These are phyloP conservation scores for Platycercus adscitus DNA, from an alignment of 2,113 vertebrate species.

Conservation along the genomic window DNA sequence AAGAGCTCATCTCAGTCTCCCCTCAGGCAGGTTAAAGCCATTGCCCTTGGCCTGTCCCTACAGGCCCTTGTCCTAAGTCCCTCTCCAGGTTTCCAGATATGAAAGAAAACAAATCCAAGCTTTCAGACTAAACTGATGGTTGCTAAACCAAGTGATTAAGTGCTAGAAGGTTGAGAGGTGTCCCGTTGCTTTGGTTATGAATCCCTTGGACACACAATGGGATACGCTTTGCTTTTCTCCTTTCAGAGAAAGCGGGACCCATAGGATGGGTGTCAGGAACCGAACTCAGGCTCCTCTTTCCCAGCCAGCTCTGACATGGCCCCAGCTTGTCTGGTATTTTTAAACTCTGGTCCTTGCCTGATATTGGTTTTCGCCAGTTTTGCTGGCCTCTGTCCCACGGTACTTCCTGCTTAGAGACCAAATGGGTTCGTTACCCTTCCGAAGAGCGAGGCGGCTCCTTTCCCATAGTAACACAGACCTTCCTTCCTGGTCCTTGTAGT, in stretches of 20 bases:
- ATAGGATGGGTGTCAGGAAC: rapidly evolving
- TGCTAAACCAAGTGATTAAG: background rate
- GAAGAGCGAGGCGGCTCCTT: background rate
- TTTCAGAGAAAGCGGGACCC: too few species aligned
- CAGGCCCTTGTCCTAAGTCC: background rate
- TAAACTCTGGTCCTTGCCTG: background rate
- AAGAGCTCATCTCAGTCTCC: too few species aligned
- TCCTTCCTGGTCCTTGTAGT: background rate
- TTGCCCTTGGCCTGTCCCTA: background rate
- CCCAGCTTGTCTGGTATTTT: too few species aligned
- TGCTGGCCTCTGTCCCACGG: rapidly evolving
- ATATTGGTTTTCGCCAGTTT: background rate
- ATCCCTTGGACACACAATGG: rapidly evolving
- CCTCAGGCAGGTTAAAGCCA: background rate
- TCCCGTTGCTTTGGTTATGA: background rate
- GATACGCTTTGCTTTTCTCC: background rate
- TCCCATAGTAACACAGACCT: too few species aligned
- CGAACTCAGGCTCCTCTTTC: rapidly evolving
- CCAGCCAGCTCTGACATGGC: too few species aligned
- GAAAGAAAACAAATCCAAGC: background rate
- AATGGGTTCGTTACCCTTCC: rapidly evolving
- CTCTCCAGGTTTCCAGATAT: background rate
- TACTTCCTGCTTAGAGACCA: background rate
- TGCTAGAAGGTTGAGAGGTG: background rate
- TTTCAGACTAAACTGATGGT: background rate